Percentiles rank a stretch among this genome's conserved stretches.
Conservation (phyloP, 2,113 vertebrate genomes). For the Pholis gunnellus region DNA sequence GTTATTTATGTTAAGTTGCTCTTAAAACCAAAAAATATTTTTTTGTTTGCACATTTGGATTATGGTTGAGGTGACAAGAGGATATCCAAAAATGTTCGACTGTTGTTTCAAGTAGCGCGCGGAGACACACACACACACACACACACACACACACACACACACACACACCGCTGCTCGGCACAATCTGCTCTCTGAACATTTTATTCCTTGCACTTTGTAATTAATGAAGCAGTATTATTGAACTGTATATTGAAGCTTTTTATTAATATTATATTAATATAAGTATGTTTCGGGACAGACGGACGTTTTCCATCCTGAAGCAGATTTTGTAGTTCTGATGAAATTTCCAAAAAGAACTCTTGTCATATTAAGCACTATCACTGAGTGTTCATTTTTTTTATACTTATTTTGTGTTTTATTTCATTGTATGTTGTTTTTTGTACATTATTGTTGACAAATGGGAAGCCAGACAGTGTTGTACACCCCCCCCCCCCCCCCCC, state of each 20-base stretch:
- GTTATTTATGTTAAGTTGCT: constrained; percentile 49
- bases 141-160: constrained; percentile 16
- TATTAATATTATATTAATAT: constrained; percentile 56
- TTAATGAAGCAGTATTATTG: constrained; percentile 53
- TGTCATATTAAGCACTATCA: constrained; percentile 13
- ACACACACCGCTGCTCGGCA: constrained; percentile 31
- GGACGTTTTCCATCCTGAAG: constrained; percentile 41
- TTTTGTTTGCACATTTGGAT: not conserved
- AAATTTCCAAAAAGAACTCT: constrained; percentile 45
- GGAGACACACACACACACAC: not conserved
- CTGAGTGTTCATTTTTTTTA: constrained; percentile 31
- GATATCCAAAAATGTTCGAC: constrained; percentile 1
- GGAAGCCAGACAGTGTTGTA: not conserved
- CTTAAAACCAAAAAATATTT: constrained; percentile 59
- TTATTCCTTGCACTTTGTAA: constrained; percentile 58
- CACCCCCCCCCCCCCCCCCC: not conserved
- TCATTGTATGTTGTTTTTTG: constrained; percentile 21
- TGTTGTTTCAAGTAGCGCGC: constrained; percentile 28
- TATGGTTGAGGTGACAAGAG: not conserved
- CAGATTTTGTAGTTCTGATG: constrained; percentile 48
- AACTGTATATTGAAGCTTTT: constrained; percentile 41
- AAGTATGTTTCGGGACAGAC: constrained; percentile 39
- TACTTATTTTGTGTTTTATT: constrained; percentile 37
- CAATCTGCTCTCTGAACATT: constrained; percentile 54
- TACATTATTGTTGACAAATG: constrained; percentile 18